These are phyloP conservation scores for Hipparchia sbordonii DNA, from an alignment of 2,888 invertebrate genomes.

Conservation along the genomic window DNA sequence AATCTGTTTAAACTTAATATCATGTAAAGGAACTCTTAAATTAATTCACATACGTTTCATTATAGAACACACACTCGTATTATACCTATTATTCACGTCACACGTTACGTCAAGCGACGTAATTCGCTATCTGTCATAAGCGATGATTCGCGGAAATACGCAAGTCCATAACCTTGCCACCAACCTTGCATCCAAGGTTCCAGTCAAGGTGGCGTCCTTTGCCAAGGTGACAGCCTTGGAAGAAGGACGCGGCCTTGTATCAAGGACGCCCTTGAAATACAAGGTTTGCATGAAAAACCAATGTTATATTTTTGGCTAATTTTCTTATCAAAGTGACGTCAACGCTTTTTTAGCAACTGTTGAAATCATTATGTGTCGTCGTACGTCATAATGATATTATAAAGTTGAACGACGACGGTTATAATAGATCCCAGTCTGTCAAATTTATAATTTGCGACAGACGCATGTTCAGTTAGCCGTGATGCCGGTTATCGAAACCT, in stretches of 20 bases:
- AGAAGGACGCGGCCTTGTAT: conserved; percentile 50
- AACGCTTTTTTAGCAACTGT: neutral
- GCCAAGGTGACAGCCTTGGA: conserved; percentile 45
- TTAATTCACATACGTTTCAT: neutral
- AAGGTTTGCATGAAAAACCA: conserved; percentile 31
- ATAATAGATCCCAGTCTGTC: neutral
- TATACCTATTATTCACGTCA: neutral
- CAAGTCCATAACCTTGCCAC: conserved; percentile 35
- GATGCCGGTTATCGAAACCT: too few relatives aligned
- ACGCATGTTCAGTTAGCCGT: too few relatives aligned
- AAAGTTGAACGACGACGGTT: neutral
- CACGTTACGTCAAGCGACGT: conserved; percentile 26
- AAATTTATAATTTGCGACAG: too few relatives aligned
- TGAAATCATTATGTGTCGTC: neutral
- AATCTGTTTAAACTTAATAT: neutral
- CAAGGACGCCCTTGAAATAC: conserved; percentile 45
- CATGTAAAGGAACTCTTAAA: neutral
- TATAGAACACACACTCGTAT: neutral
- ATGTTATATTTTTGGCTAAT: conserved; percentile 22
- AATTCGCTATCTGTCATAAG: conserved; percentile 26
- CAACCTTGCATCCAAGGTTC: conserved; percentile 45
- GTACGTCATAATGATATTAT: neutral
- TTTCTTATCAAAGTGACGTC: neutral
- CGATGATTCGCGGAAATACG: conserved; percentile 33
- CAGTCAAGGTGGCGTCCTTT: conserved; percentile 42